Base-by-base conservation (phyloP, 2,797 vertebrate species). In the Lagodon rhomboides region DNA sequence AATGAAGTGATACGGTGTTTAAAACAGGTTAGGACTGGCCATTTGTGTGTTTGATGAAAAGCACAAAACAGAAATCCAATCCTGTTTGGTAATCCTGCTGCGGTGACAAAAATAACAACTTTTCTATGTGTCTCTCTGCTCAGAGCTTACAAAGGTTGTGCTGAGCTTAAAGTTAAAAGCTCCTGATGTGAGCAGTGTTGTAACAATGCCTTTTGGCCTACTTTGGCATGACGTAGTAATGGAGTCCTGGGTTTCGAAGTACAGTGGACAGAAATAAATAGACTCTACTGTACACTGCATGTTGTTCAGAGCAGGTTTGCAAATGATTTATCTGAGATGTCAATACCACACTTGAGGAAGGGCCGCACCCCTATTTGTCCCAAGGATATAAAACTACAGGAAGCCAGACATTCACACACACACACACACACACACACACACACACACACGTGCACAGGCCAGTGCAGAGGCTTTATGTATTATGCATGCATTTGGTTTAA, bases 401-500 rank as follows among this genome's bases (percentile, higher is more conserved):
- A 70, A 66, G 54, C 46, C 72, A 83, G 58, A 72, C 72, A 71
- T 46, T 53, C 71, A 81, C 34, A 75, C 75, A 70, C 49, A 68
- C 51, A 56, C 59, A 82, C 49, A 77, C 27, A 76, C 46, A 60
- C 67, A 67, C 51, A 83, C 25, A 69, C 41, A 63, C 58, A 58
- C 53, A 64, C 38, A 77, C 66, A 72, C 75, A 80, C 61, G 73
- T 27, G 41, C 51, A 69, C 43, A 82, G 56, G 74, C 49, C 23
- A 83, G 62, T 75, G 55, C 67, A 82, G 63, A 85, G 72, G 63
- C 82, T 86, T 85, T 73, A 93, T 93, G 90, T 86, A 92, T 94
- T 92, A 93, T 94, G 87, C 82, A 93, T 93, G 91, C 85, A 90
- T 92, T 91, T 88, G 80, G 80, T 89, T 91, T 92, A 93, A 93